A percentile compares a stretch with the other conserved stretches of the same genome.
Evolutionary conservation across 2,888 invertebrate species (phyloP).

Genomic region (Drosophila anceps): DNA sequence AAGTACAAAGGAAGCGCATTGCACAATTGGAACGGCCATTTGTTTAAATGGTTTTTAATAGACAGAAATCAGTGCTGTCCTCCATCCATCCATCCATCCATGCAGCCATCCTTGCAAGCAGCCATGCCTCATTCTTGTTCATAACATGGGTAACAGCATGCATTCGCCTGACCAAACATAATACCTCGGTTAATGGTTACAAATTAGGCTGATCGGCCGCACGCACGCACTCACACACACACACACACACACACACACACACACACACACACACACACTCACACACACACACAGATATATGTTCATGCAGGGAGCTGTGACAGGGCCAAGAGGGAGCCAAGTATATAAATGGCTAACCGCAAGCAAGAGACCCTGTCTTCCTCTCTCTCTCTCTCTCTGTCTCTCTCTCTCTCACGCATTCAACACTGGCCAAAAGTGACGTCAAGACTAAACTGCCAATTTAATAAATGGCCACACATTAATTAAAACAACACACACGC

Average conservation of each 20-base stretch:
- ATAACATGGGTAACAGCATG: slow-evolving; percentile 54
- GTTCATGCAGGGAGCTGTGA: slow-evolving; percentile 4
- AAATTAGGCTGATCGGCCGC: slow-evolving; percentile 80
- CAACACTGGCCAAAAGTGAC: slow-evolving; percentile 48
- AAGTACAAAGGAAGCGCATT: slow-evolving; percentile 1
- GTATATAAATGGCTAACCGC: slow-evolving; percentile 59
- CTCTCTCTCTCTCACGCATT: slow-evolving; percentile 9
- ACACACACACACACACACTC: slow-evolving; percentile 53
- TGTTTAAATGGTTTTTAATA: slow-evolving; percentile 80
- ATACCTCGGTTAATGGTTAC: slow-evolving; percentile 82
- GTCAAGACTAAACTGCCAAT: slow-evolving; percentile 81
- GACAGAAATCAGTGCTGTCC: slow-evolving; percentile 71
- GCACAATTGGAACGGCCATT: slow-evolving; percentile 53
- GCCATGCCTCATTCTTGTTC: slow-evolving; percentile 28
- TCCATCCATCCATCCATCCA: slow-evolving; percentile 37
- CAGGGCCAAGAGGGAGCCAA: slow-evolving; percentile 35
- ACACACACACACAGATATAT: slow-evolving; percentile 11
- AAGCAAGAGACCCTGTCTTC: slow-evolving; percentile 38
- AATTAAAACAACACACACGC: slow-evolving; percentile 73
- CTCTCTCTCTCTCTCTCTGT: slow-evolving; percentile 34
- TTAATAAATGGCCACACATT: slow-evolving; percentile 84
- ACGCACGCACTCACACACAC: slow-evolving; percentile 48
- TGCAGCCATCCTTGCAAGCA: slow-evolving; percentile 24
- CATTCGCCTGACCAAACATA: slow-evolving; percentile 68
- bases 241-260: slow-evolving; percentile 4